A percentile compares a stretch with the other conserved stretches of the same genome.
These are phyloP conservation scores for Casuarius casuarius DNA, from an alignment of 2,113 vertebrate genomes.

Conservation along the genomic window DNA sequence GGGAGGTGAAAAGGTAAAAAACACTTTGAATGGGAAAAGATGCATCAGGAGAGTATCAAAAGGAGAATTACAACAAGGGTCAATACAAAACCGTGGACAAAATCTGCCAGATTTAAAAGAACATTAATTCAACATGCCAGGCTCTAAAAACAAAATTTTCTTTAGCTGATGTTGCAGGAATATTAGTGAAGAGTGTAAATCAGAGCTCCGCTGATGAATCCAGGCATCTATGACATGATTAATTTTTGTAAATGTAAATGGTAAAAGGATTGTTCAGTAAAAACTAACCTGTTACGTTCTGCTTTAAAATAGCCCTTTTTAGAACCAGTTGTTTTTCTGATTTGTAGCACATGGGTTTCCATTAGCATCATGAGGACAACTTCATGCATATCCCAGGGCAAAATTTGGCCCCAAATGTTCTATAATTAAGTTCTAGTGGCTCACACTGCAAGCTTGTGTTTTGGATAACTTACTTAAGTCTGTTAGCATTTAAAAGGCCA, in stretches of 20 bases:
- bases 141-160: constrained; percentile 32
- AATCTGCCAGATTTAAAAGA: constrained; percentile 57
- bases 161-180: constrained; percentile 9
- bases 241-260: constrained; percentile 9
- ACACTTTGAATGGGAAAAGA: background rate
- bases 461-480: constrained; percentile 22
- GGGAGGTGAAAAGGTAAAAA: constrained; percentile 34
- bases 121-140: constrained; percentile 42
- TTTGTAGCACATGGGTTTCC: background rate
- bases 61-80: background rate
- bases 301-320: background rate
- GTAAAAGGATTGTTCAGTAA: background rate
- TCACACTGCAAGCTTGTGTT: background rate
- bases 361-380: background rate
- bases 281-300: background rate
- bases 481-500: constrained; percentile 19
- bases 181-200: constrained; percentile 4
- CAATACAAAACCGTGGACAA: constrained; percentile 11
- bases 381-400: background rate
- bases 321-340: background rate
- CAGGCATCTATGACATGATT: background rate
- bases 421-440: constrained; percentile 15
- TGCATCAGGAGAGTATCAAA: background rate
- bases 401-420: constrained; percentile 30
- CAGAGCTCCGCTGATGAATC: background rate